phyloP scores from a whole-genome alignment of 2,113 vertebrate genomes.

The Sebastes schlegelii region DNA sequence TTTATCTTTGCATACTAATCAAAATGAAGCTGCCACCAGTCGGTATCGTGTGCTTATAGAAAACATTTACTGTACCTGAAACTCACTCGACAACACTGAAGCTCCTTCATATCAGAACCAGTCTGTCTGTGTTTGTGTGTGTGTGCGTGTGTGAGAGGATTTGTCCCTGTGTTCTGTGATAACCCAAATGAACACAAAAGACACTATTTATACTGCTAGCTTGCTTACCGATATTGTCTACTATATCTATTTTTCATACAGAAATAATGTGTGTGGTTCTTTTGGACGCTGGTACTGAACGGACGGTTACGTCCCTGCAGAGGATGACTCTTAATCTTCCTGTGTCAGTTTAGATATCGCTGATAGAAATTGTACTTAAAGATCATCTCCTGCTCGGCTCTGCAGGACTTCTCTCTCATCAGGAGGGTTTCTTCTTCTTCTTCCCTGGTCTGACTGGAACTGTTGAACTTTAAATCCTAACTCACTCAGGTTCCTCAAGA shows the following conservation, averaged over 20 bases:
- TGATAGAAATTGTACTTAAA: conserved; percentile 25
- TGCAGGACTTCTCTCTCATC: background rate
- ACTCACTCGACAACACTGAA: conserved; percentile 51
- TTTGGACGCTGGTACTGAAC: conserved; percentile 62
- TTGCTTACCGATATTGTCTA: conserved; percentile 62
- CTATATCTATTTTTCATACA: conserved; percentile 78
- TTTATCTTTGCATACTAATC: conserved; percentile 22
- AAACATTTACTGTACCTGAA: conserved; percentile 52
- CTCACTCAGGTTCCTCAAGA: conserved; percentile 73
- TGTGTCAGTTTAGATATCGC: conserved; percentile 6
- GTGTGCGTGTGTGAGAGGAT: conserved; percentile 29
- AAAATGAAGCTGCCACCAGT: conserved; percentile 2
- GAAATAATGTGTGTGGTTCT: conserved; percentile 16
- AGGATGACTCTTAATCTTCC: conserved; percentile 27
- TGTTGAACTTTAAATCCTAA: conserved; percentile 42
- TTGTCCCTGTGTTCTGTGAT: conserved; percentile 19
- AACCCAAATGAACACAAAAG: conserved; percentile 56
- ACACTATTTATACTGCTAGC: conserved; percentile 69
- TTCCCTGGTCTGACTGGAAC: conserved; percentile 65
- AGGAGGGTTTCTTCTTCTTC: background rate
- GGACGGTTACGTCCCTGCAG: conserved; percentile 26
- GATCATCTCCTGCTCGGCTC: conserved; percentile 23
- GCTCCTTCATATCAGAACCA: conserved; percentile 45
- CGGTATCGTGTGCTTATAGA: background rate
- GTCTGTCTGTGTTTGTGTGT: conserved; percentile 31